Percentiles rank a stretch among this genome's conserved stretches.
Conservation (phyloP, 2,888 invertebrate species). For the Brenthis daphne region DNA sequence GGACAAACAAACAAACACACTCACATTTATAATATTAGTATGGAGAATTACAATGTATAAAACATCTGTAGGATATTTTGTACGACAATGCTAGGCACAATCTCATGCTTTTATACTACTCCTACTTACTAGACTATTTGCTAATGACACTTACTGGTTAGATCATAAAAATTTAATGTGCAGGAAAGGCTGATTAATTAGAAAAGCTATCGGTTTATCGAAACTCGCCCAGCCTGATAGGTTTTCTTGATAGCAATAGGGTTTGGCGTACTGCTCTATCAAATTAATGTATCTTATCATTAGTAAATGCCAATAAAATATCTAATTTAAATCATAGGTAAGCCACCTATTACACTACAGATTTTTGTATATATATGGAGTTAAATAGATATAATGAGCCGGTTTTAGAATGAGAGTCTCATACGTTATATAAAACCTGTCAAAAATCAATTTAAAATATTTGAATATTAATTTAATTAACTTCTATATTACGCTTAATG, state of each 20-base stretch:
- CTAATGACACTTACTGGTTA: conserved; percentile 38
- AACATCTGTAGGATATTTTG: not conserved
- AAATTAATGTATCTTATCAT: conserved; percentile 34
- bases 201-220: conserved; percentile 63
- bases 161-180: conserved; percentile 76
- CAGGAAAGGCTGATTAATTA: conserved; percentile 78
- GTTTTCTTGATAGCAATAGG: conserved; percentile 47
- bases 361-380: too few relatives aligned
- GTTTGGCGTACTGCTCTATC: conserved; percentile 43
- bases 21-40: too few relatives aligned
- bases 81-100: not conserved
- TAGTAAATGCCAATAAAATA: conserved; percentile 1
- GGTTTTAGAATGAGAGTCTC: too few relatives aligned
- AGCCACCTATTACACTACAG: too few relatives aligned
- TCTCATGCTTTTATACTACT: conserved; percentile 7
- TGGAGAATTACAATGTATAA: not conserved
- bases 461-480: too few relatives aligned
- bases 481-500: too few relatives aligned
- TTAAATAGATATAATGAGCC: not conserved
- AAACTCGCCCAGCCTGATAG: conserved; percentile 57
- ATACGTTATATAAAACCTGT: too few relatives aligned
- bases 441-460: too few relatives aligned
- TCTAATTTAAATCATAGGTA: not conserved
- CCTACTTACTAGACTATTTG: conserved; percentile 13
- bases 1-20: too few relatives aligned